Base-by-base conservation (phyloP, 2,113 vertebrate genomes). In the Setophaga petechia region DNA sequence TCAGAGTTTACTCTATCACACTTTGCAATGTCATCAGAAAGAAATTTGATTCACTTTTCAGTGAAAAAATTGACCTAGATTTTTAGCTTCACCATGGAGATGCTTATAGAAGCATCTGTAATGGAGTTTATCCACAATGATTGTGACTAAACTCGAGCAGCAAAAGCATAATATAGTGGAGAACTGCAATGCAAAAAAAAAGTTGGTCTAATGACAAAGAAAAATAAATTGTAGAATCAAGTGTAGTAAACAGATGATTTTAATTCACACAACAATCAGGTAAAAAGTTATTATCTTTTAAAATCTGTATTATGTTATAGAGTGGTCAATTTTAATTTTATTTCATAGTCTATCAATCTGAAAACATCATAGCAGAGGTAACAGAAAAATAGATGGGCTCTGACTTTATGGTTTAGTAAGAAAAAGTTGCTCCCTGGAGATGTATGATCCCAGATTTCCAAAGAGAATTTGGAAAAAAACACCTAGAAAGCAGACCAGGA, bases 41-140 rank as follows among this genome's bases (percentile, higher is more conserved):
- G 51, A 75, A 93, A 96, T 95, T 93, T 88, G 65, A 72, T 94
- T 89, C 73, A 90, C 57, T 92, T 88, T 77, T 84, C 46, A 59
- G 52, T 78, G 90, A 91, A 94, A 94, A 96, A 95, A 71, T 92
- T 96, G 95, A 96, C 95, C 95, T 95, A 96, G 68, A 95, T 96
- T 96, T 95, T 88, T 54, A 81, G 61, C 65, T 63, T 67, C 57
- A 81, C 61, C 31, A 52, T 23, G 3, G 68, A 88, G 61, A 72
- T 90, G 35, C 44, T 93, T 93, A 86, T 41, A 92, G 68, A 88
- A 92, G 65, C 33, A 65, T 61, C 65, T 46, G 16, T 84, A 93
- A 94, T 79, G 57, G 72, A 67, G 90, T 93, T 92, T 92, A 94
- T 63, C 68, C 57, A 17, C 55, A 90, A 90, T 49, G 51, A 77